Evolutionary conservation across 2,888 invertebrate genomes (phyloP), one percentile per base, ranked within the genome.

Genomic region (Hymenopus coronatus): DNA sequence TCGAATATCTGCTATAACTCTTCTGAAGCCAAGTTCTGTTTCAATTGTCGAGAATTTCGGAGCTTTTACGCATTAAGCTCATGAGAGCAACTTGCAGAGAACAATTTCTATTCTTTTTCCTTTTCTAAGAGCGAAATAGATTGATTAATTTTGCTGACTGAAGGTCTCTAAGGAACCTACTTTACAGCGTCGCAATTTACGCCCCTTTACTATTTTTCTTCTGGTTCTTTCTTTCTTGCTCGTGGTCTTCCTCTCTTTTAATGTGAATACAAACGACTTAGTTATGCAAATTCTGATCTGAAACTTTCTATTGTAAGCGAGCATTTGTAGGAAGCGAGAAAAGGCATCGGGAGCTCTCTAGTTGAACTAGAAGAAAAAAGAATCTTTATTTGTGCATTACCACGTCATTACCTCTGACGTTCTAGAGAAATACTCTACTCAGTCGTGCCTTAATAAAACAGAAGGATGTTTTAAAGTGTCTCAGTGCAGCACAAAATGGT

Each of bases 261-360:
- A 84, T 40, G 84, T 84, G 84, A 84, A 84, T 84, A 84, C 40
- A 84, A 84, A 84, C 84, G 84, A 84, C 84, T 33, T 84, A 12
- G 84, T 84, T 84, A 84, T 84, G 33, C 84, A 84, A 84, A 84
- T 84, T 84, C 40, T 46, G 84, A 84, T 84, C 33, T n/a, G n/a
- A 33, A 84, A 84, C 33, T 84, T 84, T 84, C 84, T 46, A 84
- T n/a, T 30, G 46, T 83, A 28, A 83, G 83, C 3, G 84, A 40
- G 46, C 33, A 20, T 40, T 46, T 20, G 40, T 40, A 84, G 1
- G 84, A n/a, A 84, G n/a, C 40, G 46, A 84, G 40, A 84, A 40
- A 33, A 7, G 33, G n/a, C 40, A n/a, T 25, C 3, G 9, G 40
- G 14, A 84, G 14, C 40, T 33, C 7, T 30, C n/a, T 33, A 30